A percentile compares a stretch with the other conserved stretches of the same genome.
phyloP scores from a whole-genome alignment of 2,888 invertebrate genomes.

The Campoplex nolae region DNA sequence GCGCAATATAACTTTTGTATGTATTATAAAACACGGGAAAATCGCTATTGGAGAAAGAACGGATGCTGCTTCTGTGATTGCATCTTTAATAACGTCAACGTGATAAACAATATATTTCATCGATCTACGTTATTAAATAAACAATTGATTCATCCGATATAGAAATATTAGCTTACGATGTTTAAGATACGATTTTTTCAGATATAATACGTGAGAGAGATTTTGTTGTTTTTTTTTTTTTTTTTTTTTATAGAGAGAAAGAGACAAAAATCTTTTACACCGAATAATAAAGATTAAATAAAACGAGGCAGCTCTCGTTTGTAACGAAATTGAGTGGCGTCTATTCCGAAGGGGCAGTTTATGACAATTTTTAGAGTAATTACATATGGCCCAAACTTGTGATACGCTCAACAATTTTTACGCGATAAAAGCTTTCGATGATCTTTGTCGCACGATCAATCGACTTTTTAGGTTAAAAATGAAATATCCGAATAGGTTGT shows the following conservation, averaged over 20 bases:
- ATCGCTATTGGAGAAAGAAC: conserved; percentile 50
- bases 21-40: conserved; percentile 29
- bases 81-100: conserved; percentile 59
- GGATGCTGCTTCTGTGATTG: conserved; percentile 63
- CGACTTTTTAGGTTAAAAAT: conserved; percentile 8
- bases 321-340: conserved; percentile 42
- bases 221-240: conserved; percentile 5
- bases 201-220: neutral
- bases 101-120: conserved; percentile 63
- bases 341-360: conserved; percentile 49
- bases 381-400: conserved; percentile 75
- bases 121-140: conserved; percentile 57
- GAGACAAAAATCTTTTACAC: conserved; percentile 3
- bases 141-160: conserved; percentile 50
- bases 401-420: conserved; percentile 70
- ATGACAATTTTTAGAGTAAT: conserved; percentile 53
- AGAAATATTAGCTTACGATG: conserved; percentile 10
- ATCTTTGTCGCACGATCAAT: conserved; percentile 11
- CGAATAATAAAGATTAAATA: conserved; percentile 23
- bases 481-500: conserved; percentile 3
- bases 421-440: conserved; percentile 22
- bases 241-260: conserved; percentile 12
- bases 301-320: conserved; percentile 32
- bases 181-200: conserved; percentile 11
- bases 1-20: conserved; percentile 58